Base-by-base conservation (phyloP, 2,888 invertebrate species). In the Sialis lutaria region DNA sequence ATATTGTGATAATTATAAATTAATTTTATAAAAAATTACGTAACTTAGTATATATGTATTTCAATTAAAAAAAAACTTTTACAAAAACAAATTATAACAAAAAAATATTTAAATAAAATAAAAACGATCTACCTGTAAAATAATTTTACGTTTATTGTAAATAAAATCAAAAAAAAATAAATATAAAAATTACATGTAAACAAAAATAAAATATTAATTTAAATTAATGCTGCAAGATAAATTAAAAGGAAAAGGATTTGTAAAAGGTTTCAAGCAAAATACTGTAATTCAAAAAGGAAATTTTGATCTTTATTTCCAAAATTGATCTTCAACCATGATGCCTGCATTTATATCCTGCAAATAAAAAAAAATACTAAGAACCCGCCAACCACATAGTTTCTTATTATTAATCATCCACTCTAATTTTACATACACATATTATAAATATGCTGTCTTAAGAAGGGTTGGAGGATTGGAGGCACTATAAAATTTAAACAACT, bases 221-320 rank as follows among this genome's bases (percentile, higher is more conserved):
- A 22, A 22, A 22, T 22, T 22, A 22, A 22, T 22, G 22, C 22
- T 22, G 22, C 22, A 22, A 22, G 32, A 42, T 50, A 49, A 52
- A 48, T 50, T 51, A 45, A 46, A 46, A 49, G 49, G 45, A 51
- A 50, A 49, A 45, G 49, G 47, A 48, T 46, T 46, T 50, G 50
- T 51, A 51, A 49, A 51, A 39, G 35, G 47, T 50, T 48, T 50
- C 52, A 50, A 51, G 51, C 47, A 39, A 13, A 35, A 35, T 44
- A 33, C 31, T 43, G 10, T 10, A 56, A 56, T 55, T 56, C 58
- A 58, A 58, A 59, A 58, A 58, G 60, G 60, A 61, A 61, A 54
- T 55, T 60, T 58, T 57, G 60, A 58, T 61, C 59, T 62, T 62
- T 62, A 62, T 62, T 63, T 61, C 61, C 62, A 58, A 56, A 57